Conservation (phyloP, 2,888 invertebrate species). For the Luffia ferchaultella region DNA sequence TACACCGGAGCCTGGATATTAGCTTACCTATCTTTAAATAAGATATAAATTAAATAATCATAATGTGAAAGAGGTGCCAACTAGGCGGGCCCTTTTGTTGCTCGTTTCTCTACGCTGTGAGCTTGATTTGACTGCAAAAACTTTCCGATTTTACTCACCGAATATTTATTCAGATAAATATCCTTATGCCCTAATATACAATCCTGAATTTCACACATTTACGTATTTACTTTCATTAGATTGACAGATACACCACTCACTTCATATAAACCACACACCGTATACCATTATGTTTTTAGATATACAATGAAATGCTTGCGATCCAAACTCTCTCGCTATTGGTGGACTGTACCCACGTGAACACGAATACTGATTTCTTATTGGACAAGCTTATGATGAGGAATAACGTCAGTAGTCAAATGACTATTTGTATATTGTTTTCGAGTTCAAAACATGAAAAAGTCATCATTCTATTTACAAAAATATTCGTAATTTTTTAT, state of each 20-base stretch:
- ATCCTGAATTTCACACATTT: conserved; percentile 77
- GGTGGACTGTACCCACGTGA: conserved; percentile 62
- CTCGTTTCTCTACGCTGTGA: conserved; percentile 29
- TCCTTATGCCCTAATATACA: conserved; percentile 73
- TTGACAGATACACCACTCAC: conserved; percentile 65
- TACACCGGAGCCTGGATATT: too few species aligned
- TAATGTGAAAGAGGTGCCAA: too few species aligned
- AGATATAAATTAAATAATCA: too few species aligned
- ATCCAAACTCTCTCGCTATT: conserved; percentile 57
- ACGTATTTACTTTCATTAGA: conserved; percentile 58
- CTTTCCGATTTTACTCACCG: conserved; percentile 71
- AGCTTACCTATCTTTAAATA: too few species aligned
- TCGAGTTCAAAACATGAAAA: too few species aligned
- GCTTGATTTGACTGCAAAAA: too few species aligned
- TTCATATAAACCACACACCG: conserved; percentile 57
- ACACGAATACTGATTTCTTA: conserved; percentile 27
- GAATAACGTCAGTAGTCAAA: conserved; percentile 35
- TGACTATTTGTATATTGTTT: too few species aligned
- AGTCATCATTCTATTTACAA: too few species aligned
- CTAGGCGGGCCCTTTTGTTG: conserved; percentile 52
- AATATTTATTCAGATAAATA: conserved; percentile 71
- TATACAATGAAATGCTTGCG: conserved; percentile 58
- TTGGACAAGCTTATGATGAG: conserved; percentile 35
- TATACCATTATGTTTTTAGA: conserved; percentile 60
- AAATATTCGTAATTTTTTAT: too few species aligned